Base-by-base conservation (phyloP, 2,113 vertebrate species). In the Myotis brandtii region DNA sequence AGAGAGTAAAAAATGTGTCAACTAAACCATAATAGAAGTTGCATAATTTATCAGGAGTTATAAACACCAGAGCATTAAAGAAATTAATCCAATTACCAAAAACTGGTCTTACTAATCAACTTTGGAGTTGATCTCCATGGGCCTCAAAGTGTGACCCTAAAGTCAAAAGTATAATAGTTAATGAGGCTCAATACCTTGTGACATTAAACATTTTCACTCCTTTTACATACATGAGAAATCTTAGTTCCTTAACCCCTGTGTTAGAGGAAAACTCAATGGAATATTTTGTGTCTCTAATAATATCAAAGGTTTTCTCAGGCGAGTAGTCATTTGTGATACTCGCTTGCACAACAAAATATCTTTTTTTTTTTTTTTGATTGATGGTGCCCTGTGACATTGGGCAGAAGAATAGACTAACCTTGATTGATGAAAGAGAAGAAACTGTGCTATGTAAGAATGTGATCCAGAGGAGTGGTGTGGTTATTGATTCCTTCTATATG, bases 371-470 rank as follows among this genome's bases (percentile, higher is more conserved):
- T 83, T 84, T 93, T 92, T 94, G 92, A 86, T 89, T 37, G 75
- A 96, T 93, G 70, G 69, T 93, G 43, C 34, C 9, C 84, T 82
- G 18, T 89, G 73, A 82, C 54, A 79, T 16, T 85, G 46, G 21
- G 32, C 18, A 75, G 40, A 92, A 75, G 5, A 90, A 56, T 20
- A 37, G n/a, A 90, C 43, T 86, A 95, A 86, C 25, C 82, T 62
- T 96, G 87, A 96, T 2, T 92, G 89, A 91, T 94, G 83, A 86
- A 91, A 17, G 18, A 93, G 9, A 93, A 96, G 40, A 86, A 91
- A 56, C 37, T 96, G 3, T 50, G 72, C 40, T 4, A 1, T 83
- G 56, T 86, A 59, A 95, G 32, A 94, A 40, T 34, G 2, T 1
- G 27, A 95, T 64, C 4, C 70, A 80, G 3, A 6, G 4, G 30